Percentiles rank a stretch among this genome's conserved stretches.
phyloP scores from a whole-genome alignment of 1,140 invertebrate species.

The Euschistus heros region DNA sequence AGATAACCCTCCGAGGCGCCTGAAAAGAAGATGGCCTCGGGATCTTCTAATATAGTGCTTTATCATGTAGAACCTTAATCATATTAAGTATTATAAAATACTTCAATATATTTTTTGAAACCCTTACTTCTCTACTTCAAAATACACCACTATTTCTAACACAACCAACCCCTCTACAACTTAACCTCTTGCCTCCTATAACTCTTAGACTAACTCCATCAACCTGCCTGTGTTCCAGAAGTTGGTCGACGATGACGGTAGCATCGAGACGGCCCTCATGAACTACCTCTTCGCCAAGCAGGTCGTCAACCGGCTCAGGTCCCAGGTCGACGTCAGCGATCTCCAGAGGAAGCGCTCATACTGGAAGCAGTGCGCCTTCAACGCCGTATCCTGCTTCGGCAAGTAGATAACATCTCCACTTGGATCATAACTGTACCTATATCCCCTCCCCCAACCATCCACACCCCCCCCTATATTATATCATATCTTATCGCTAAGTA shows the following conservation, averaged over 20 bases:
- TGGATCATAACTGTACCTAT: not conserved
- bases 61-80: no score
- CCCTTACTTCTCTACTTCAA: no score
- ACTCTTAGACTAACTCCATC: no score
- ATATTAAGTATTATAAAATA: no score
- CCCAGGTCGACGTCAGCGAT: conserved; percentile 40
- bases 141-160: no score
- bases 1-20: no score
- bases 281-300: conserved; percentile 48
- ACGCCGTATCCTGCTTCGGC: conserved; percentile 53
- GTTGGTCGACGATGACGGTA: conserved; percentile 38
- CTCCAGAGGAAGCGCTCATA: conserved; percentile 48
- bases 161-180: no score
- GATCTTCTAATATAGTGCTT: no score
- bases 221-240: conserved; percentile 8
- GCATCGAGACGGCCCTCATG: conserved; percentile 42
- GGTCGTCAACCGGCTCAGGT: conserved; percentile 42
- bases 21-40: no score
- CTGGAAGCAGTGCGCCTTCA: conserved; percentile 55
- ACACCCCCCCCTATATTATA: not conserved
- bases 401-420: conserved; percentile 22
- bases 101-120: no score
- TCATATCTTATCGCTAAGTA: not conserved
- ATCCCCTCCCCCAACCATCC: not conserved
- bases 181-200: no score